These are phyloP conservation scores for Eurypyga helias DNA, from an alignment of 2,113 vertebrate species.

Conservation along the genomic window DNA sequence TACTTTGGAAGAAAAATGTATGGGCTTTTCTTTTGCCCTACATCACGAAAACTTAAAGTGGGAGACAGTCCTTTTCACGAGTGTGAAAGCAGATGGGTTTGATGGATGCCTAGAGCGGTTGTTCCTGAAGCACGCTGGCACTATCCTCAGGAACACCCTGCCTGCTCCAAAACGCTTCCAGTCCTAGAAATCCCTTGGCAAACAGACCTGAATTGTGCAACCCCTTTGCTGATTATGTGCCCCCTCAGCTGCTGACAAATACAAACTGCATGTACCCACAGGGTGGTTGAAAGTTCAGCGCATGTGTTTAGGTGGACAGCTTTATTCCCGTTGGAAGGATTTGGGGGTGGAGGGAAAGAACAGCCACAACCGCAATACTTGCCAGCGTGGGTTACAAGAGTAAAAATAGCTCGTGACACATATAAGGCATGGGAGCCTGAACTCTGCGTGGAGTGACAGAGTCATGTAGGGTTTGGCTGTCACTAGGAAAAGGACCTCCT, in stretches of 20 bases:
- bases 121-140: not conserved
- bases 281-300: not conserved
- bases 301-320: not conserved
- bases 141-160: not conserved
- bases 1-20: not conserved
- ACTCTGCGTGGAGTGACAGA: not conserved
- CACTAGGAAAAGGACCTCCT: not conserved
- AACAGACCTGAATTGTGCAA: not conserved
- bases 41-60: not conserved
- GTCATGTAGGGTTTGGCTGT: not conserved
- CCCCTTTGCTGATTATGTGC: not conserved
- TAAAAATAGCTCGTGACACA: not conserved
- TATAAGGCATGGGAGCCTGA: not conserved
- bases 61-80: not conserved
- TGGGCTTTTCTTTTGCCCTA: rapidly evolving
- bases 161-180: not conserved
- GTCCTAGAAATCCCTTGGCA: not conserved
- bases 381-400: not conserved
- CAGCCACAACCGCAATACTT: rapidly evolving
- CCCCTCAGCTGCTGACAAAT: not conserved
- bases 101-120: not conserved
- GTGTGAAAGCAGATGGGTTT: not conserved
- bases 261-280: not conserved
- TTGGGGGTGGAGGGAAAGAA: not conserved
- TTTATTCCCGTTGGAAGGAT: not conserved